Evolutionary conservation across 2,113 vertebrate species (phyloP).

Genomic region (Gallinago paraguaiae): DNA sequence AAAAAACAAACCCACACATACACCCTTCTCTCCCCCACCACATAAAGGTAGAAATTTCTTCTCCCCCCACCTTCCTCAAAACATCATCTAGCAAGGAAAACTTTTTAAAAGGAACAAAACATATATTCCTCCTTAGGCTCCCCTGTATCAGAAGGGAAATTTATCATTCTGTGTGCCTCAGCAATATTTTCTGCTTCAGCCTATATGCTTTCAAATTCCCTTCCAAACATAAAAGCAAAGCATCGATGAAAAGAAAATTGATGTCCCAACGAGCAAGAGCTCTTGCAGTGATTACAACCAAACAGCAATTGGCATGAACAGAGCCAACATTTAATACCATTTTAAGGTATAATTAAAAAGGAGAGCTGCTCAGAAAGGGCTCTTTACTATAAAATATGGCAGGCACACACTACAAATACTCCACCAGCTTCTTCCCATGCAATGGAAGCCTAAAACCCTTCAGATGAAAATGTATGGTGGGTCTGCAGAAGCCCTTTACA

Average conservation of each 20-base stretch:
- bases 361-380: slow-evolving; percentile 52
- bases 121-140: slow-evolving; percentile 34
- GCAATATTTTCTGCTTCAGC: slow-evolving; percentile 62
- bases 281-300: slow-evolving; percentile 61
- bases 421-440: neutral
- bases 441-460: slow-evolving; percentile 40
- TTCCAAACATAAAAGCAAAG: slow-evolving; percentile 67
- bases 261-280: slow-evolving; percentile 51
- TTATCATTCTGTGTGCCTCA: slow-evolving; percentile 37
- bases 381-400: slow-evolving; percentile 56
- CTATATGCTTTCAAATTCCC: slow-evolving; percentile 57
- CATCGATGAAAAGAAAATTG: slow-evolving; percentile 67
- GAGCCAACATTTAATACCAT: slow-evolving; percentile 56
- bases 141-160: slow-evolving; percentile 49
- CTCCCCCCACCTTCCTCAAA: neutral
- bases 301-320: slow-evolving; percentile 62
- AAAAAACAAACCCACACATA: slow-evolving; percentile 10
- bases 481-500: slow-evolving; percentile 51
- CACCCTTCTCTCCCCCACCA: neutral
- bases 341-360: slow-evolving; percentile 71
- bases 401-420: slow-evolving; percentile 36
- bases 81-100: slow-evolving; percentile 36
- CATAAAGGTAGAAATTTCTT: slow-evolving; percentile 35
- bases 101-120: slow-evolving; percentile 49
- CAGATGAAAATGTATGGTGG: slow-evolving; percentile 55